phyloP scores from a whole-genome alignment of 2,797 vertebrate species.

The Liasis olivaceus region DNA sequence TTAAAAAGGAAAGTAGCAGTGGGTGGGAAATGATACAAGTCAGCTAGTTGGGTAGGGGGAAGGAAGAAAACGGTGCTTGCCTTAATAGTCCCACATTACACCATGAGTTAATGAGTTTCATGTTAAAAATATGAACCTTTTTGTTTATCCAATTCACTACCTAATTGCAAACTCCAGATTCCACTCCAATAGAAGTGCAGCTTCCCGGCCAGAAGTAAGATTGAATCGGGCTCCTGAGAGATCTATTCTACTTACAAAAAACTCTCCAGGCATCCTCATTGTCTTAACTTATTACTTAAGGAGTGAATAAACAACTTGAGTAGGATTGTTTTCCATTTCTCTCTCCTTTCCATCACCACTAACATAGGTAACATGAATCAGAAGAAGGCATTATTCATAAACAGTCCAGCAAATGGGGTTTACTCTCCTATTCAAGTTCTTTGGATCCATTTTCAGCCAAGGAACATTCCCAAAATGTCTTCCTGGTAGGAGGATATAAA shows the following conservation, averaged over 20 bases:
- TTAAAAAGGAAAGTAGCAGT: not conserved
- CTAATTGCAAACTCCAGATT: slow-evolving; percentile 32
- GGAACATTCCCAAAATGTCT: not conserved
- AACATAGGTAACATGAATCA: slow-evolving; percentile 13
- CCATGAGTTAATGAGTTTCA: slow-evolving; percentile 28
- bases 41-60: slow-evolving; percentile 35
- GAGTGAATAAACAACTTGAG: slow-evolving; percentile 56
- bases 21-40: not conserved
- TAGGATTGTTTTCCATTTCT: slow-evolving; percentile 1
- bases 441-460: rapidly evolving
- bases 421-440: not conserved
- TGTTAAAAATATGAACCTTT: slow-evolving; percentile 34
- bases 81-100: slow-evolving; percentile 61
- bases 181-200: slow-evolving; percentile 14
- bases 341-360: not conserved
- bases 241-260: slow-evolving; percentile 25
- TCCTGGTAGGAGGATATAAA: not conserved
- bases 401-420: slow-evolving; percentile 6
- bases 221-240: slow-evolving; percentile 2
- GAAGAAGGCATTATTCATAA: slow-evolving; percentile 36
- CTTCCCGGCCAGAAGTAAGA: slow-evolving; percentile 13
- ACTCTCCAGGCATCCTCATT: slow-evolving; percentile 40
- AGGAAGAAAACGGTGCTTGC: slow-evolving; percentile 47
- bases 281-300: slow-evolving; percentile 59
- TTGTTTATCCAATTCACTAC: slow-evolving; percentile 58